phyloP scores from a whole-genome alignment of 2,888 invertebrate species.

The Microplitis deprimator region DNA sequence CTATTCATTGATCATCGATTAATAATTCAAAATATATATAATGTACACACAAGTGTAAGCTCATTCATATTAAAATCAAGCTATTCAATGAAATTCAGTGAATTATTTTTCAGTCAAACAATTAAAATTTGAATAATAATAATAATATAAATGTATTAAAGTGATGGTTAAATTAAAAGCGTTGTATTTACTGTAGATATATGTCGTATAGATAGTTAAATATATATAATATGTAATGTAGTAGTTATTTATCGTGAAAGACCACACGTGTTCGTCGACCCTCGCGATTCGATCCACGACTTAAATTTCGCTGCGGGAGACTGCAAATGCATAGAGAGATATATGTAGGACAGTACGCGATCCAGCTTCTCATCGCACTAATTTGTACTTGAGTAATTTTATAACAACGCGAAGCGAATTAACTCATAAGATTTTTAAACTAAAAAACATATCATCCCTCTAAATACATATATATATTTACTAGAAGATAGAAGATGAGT shows the following conservation, averaged over 20 bases:
- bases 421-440: background rate
- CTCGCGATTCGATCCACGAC: slow-evolving; percentile 32
- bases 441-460: background rate
- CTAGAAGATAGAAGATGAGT: background rate
- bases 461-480: too few relatives aligned
- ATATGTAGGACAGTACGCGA: slow-evolving; percentile 9
- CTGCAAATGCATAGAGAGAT: slow-evolving; percentile 15
- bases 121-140: too few relatives aligned
- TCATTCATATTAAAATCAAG: too few relatives aligned
- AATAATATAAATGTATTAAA: too few relatives aligned
- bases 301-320: slow-evolving; percentile 35
- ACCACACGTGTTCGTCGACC: slow-evolving; percentile 6
- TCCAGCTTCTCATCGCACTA: slow-evolving; percentile 18
- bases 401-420: slow-evolving; percentile 33
- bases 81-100: too few relatives aligned
- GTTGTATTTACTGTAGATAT: too few relatives aligned
- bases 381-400: slow-evolving; percentile 32
- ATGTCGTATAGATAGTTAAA: background rate
- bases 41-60: too few relatives aligned
- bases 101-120: too few relatives aligned
- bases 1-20: too few relatives aligned
- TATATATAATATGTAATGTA: background rate
- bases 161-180: too few relatives aligned
- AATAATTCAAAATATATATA: too few relatives aligned
- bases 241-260: background rate